Evolutionary conservation across 2,888 invertebrate species (phyloP), one percentile per base, ranked within the genome.

Genomic region (Hartigia nigra): DNA sequence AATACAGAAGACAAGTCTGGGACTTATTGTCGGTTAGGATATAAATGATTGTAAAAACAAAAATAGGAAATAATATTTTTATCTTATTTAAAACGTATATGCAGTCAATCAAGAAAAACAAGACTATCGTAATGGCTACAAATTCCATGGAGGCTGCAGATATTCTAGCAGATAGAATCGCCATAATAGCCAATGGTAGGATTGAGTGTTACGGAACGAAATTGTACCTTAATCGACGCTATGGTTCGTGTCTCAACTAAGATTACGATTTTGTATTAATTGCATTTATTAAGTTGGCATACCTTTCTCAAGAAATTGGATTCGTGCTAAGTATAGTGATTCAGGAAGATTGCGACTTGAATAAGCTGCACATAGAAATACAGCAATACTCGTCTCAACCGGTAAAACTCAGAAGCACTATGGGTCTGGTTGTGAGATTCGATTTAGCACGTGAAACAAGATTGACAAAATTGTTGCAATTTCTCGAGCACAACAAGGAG

Each of bases 101-200:
- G 11, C 32, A 83, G 80, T 79, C 79, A 31, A 77, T 82, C 9
- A 84, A 82, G 75, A 79, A 79, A 23, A 69, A 81, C 12, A 83
- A 79, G 34, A 85, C 85, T 1, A 80, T 85, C 39, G 77, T 85
- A 76, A 82, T 85, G 82, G 81, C 84, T 35, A 85, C 85, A 0
- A 85, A 84, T 79, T 82, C 82, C 5, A 84, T 85, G 83, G 83
- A 84, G 81, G 83, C 81, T 39, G 82, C 85, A 1, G 85, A 85
- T 55, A 75, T 82, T 76, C 79, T 85, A 12, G 83, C 85, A 23
- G 84, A 85, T 74, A 82, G 82, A 55, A 85, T 85, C 12, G 82
- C 82, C 31, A 85, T 85, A 74, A 82, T 85, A 70, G 84, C 81
- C 5, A 83, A 83, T 12, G 83, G 84, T 12, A 80, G 69, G 34